A percentile compares a stretch with the other conserved stretches of the same genome.
phyloP scores from a whole-genome alignment of 1,140 invertebrate species.

The Calephelis virginiensis region DNA sequence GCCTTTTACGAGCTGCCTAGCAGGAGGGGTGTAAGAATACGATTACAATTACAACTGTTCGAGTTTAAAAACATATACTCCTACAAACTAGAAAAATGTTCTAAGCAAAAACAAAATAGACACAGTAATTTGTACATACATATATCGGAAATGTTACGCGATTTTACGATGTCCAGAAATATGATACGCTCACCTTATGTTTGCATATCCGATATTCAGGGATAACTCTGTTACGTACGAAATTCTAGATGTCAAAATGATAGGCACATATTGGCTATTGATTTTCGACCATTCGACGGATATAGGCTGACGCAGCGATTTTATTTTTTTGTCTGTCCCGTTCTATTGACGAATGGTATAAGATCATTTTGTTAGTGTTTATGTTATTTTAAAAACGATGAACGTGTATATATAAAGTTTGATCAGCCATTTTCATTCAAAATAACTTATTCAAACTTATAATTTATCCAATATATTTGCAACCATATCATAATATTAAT shows the following conservation, averaged over 20 bases:
- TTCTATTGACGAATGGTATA: slow-evolving; percentile 31
- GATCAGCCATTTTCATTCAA: too few relatives aligned
- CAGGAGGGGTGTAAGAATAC: too few relatives aligned
- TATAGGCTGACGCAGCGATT: slow-evolving; percentile 49
- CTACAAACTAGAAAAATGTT: too few relatives aligned
- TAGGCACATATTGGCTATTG: slow-evolving; percentile 68
- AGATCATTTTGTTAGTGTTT: slow-evolving; percentile 1
- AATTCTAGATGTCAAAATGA: slow-evolving; percentile 72
- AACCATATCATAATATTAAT: too few relatives aligned
- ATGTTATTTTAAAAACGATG: background rate
- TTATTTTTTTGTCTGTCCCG: slow-evolving; percentile 43
- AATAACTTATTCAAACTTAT: too few relatives aligned
- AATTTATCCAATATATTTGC: too few relatives aligned
- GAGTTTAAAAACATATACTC: too few relatives aligned
- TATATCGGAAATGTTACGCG: background rate
- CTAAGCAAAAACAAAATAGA: too few relatives aligned
- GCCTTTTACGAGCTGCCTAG: too few relatives aligned
- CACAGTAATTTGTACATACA: background rate
- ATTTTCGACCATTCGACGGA: slow-evolving; percentile 57
- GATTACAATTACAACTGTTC: too few relatives aligned
- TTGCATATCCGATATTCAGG: slow-evolving; percentile 10
- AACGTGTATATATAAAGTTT: too few relatives aligned
- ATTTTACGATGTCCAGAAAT: slow-evolving; percentile 7
- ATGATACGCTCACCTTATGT: slow-evolving; percentile 7
- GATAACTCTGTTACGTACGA: slow-evolving; percentile 31